Evolutionary conservation across 2,888 invertebrate genomes (phyloP).

Genomic region (Drosophila vallismaia): DNA sequence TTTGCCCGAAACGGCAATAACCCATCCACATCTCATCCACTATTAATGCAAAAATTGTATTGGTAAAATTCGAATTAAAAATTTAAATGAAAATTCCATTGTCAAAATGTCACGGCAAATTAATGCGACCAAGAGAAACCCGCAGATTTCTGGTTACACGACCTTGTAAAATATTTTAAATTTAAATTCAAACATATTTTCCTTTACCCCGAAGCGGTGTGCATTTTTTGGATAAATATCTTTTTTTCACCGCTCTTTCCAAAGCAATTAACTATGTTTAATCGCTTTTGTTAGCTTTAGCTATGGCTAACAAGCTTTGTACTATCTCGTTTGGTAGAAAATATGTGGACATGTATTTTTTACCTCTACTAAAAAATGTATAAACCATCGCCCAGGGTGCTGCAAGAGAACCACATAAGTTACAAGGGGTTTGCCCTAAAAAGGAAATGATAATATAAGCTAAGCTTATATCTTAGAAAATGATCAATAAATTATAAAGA

Average conservation of each 20-base stretch:
- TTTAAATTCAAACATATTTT: constrained; percentile 33
- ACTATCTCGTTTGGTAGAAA: background rate
- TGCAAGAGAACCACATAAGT: too few relatives aligned
- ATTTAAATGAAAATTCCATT: constrained; percentile 57
- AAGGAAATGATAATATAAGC: too few relatives aligned
- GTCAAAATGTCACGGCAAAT: constrained; percentile 43
- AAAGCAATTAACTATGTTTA: constrained; percentile 28
- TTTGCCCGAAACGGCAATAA: constrained; percentile 27
- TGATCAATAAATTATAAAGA: too few relatives aligned
- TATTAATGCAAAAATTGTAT: constrained; percentile 35
- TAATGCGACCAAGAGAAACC: constrained; percentile 39
- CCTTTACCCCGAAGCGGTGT: background rate
- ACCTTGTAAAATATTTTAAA: constrained; percentile 32
- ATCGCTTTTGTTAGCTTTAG: constrained; percentile 12
- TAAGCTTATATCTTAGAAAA: too few relatives aligned
- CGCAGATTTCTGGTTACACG: constrained; percentile 39
- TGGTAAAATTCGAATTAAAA: constrained; percentile 23
- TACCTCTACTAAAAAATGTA: background rate
- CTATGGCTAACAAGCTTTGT: constrained; percentile 15
- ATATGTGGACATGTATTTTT: constrained; percentile 5
- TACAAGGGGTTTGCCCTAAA: too few relatives aligned
- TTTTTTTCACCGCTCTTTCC: background rate
- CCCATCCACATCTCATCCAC: constrained; percentile 43
- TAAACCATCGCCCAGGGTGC: background rate
- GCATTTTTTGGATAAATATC: background rate